Percentiles rank a stretch among this genome's conserved stretches.
Evolutionary conservation across 2,888 invertebrate species (phyloP).

Genomic region (Phyto melanocephala): DNA sequence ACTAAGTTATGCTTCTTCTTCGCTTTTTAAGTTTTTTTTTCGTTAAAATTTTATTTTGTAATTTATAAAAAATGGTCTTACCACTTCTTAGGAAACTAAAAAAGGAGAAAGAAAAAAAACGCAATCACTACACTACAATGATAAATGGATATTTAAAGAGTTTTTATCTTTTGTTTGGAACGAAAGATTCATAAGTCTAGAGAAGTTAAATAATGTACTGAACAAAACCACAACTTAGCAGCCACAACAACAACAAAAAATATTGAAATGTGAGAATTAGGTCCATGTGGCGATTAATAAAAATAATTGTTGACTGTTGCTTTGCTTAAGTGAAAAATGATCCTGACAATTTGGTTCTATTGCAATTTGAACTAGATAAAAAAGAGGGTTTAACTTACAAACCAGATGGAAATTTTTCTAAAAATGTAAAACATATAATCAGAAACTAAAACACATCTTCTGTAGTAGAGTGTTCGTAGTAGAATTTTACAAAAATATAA

Average conservation of each 20-base stretch:
- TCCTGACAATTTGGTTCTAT: conserved; percentile 1
- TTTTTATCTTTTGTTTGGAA: conserved; percentile 49
- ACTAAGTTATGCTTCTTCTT: not conserved
- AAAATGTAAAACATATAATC: no score
- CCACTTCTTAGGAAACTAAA: conserved; percentile 33
- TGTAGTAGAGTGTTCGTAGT: no score
- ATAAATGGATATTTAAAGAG: conserved; percentile 65
- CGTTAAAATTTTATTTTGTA: conserved; percentile 16
- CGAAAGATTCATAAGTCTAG: conserved; percentile 58
- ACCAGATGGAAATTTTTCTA: no score
- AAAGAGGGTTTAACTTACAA: not conserved
- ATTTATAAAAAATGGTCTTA: conserved; percentile 45
- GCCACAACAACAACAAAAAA: conserved; percentile 11
- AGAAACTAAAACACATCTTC: no score
- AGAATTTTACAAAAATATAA: no score
- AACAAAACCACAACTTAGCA: conserved; percentile 2
- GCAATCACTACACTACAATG: conserved; percentile 23
- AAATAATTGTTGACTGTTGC: not conserved
- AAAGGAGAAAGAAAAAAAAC: not conserved
- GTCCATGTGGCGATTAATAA: conserved; percentile 26
- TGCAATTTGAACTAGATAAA: conserved; percentile 18
- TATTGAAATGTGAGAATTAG: conserved; percentile 43
- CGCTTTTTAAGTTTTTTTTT: conserved; percentile 14
- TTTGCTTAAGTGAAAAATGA: conserved; percentile 25
- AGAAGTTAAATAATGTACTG: conserved; percentile 41